Base-by-base conservation (phyloP, 2,888 invertebrate species). In the Trachelus iudaicus region DNA sequence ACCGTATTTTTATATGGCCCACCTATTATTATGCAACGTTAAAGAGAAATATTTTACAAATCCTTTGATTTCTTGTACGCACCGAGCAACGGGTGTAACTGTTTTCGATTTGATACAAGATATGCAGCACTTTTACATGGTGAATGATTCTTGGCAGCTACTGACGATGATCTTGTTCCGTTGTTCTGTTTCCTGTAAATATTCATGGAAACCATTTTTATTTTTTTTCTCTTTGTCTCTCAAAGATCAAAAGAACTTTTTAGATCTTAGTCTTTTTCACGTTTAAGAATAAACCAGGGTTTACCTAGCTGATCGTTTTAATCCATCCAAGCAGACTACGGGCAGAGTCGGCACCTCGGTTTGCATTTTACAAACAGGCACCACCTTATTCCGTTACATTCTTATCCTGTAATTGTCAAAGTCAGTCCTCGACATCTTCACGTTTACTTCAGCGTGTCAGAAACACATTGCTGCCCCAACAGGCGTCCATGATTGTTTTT, bases 1-100 rank as follows among this genome's bases (percentile, higher is more conserved):
- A 92, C 92, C 74, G 91, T 92, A 85, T 91, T 93, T 86, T 92
- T 93, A 75, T 90, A 91, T 40, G 90, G 89, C 78, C 86, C 87
- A 33, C 85, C 82, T 68, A 68, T 84, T 83, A 74, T 23, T 75
- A 80, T 34, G 56, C 34, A 75, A 56, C 13, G 68, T 75, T 69
- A 35, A 69, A 73, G 76, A 69, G 35, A 31, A 69, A 79, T 4
- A 75, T n/a, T 40, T 30, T 15, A 23, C 9, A 34, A 73, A 37
- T 69, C 13, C 69, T 75, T 75, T 56, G 9, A 56, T 31, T 71
- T 34, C 71, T 34, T 34, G 40, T 85, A 85, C 89, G 82, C 85
- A 90, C 90, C 90, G 79, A 88, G 84, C 79, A 87, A 79, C 74
- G 89, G 85, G 83, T 87, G 85, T 78, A 89, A 87, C 74, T 84